These are phyloP conservation scores for Sebastes glaucus DNA, from an alignment of 2,797 vertebrate species.

Conservation along the genomic window DNA sequence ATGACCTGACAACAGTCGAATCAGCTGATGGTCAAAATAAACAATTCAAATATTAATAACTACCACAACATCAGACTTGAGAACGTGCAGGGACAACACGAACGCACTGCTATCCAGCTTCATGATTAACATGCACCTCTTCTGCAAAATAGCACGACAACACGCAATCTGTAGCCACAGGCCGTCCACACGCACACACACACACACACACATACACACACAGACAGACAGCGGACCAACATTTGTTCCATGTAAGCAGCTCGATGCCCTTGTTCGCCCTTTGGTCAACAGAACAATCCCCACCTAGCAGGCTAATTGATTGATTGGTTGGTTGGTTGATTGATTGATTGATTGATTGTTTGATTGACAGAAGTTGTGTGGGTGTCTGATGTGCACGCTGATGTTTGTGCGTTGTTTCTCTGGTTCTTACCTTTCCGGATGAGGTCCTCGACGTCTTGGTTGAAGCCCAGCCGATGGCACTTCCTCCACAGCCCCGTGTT, in stretches of 20 bases:
- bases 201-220: background rate
- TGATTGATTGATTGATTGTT: background rate
- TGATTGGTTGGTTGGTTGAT: too few relatives aligned
- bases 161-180: conserved; percentile 18
- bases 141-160: conserved; percentile 28
- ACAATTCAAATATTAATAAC: too few relatives aligned
- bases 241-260: background rate
- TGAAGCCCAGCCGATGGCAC: conserved; percentile 93
- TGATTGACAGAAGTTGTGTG: background rate
- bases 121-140: background rate
- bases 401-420: background rate
- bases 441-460: conserved; percentile 92
- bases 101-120: background rate
- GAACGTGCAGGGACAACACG: background rate
- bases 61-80: background rate
- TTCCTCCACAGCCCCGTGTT: conserved; percentile 99
- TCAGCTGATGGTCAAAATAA: too few relatives aligned
- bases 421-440: conserved; percentile 92
- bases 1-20: too few relatives aligned
- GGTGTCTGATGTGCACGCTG: background rate
- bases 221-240: background rate
- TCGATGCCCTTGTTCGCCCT: conserved; percentile 39
- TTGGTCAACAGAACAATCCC: conserved; percentile 9
- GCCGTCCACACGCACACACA: background rate
- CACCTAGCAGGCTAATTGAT: background rate